These are phyloP conservation scores for Drosophila nr. perissopoda DNA, from an alignment of 2,888 invertebrate genomes.

Conservation along the genomic window DNA sequence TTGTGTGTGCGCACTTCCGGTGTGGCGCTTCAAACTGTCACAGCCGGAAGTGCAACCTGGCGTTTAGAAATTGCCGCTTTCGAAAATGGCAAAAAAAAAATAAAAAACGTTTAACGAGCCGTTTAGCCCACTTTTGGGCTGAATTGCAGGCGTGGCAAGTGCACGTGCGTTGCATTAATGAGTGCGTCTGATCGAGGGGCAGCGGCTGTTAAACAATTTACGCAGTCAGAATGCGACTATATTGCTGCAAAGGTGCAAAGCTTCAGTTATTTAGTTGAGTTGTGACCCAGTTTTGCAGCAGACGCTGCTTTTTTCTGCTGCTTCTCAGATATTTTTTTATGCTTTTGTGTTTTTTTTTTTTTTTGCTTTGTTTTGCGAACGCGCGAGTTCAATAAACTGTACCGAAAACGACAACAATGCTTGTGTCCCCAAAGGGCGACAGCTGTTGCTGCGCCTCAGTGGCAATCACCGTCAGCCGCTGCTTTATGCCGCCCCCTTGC, in stretches of 20 bases:
- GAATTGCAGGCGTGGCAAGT: conserved; percentile 33
- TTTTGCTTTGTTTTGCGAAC: conserved; percentile 28
- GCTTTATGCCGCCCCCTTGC: conserved; percentile 7
- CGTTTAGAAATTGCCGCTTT: conserved; percentile 54
- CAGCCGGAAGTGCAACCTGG: conserved; percentile 79
- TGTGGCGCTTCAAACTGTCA: conserved; percentile 72
- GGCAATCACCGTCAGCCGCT: conserved; percentile 56
- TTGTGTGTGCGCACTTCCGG: conserved; percentile 65
- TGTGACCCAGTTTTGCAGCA: conserved; percentile 60
- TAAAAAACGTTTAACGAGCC: conserved; percentile 56
- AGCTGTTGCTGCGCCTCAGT: conserved; percentile 71
- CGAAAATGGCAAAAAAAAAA: conserved; percentile 44
- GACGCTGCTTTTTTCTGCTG: conserved; percentile 12
- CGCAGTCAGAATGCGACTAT: conserved; percentile 51
- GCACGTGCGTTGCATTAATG: conserved; percentile 73
- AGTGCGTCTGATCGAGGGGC: background rate
- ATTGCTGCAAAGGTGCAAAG: conserved; percentile 60
- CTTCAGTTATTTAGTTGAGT: conserved; percentile 61
- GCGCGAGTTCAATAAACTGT: conserved; percentile 69
- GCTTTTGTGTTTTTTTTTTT: background rate
- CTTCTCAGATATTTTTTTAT: conserved; percentile 7
- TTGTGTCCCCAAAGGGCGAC: conserved; percentile 59
- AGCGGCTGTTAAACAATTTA: conserved; percentile 34
- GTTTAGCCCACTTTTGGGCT: conserved; percentile 69
- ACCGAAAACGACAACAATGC: conserved; percentile 8